phyloP scores from a whole-genome alignment of 2,797 vertebrate species.

The Stomatorhinus walkeri region DNA sequence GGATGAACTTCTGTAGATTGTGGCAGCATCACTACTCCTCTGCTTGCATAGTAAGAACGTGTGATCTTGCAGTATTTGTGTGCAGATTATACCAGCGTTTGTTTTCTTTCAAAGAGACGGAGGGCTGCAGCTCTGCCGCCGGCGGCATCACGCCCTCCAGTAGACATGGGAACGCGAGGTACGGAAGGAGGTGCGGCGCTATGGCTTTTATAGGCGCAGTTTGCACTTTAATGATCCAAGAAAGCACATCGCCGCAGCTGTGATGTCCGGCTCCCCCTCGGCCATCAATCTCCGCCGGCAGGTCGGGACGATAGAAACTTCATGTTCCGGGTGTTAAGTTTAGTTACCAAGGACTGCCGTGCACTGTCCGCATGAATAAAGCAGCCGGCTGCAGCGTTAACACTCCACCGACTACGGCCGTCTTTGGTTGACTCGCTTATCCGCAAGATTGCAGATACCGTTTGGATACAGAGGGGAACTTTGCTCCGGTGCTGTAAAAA shows the following conservation, averaged over 20 bases:
- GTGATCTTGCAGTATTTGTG: constrained; percentile 25
- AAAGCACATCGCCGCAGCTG: constrained; percentile 38
- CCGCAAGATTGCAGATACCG: constrained; percentile 70
- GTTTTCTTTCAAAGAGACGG: constrained; percentile 14
- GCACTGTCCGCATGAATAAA: background rate
- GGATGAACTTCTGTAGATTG: constrained; percentile 31
- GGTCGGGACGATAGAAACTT: constrained; percentile 52
- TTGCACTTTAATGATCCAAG: constrained; percentile 46
- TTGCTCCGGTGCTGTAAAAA: constrained; percentile 71
- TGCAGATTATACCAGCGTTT: constrained; percentile 23
- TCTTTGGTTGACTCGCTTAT: constrained; percentile 62
- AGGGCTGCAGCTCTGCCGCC: constrained; percentile 1
- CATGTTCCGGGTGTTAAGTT: constrained; percentile 66
- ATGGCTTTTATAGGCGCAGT: constrained; percentile 49
- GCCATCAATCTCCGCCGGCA: constrained; percentile 41
- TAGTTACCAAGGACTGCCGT: constrained; percentile 65
- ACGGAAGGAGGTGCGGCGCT: constrained; percentile 22
- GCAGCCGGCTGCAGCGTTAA: constrained; percentile 67
- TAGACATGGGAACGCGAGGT: constrained; percentile 42
- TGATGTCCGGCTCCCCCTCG: constrained; percentile 62
- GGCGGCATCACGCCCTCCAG: constrained; percentile 25
- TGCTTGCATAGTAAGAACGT: constrained; percentile 12
- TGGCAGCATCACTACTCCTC: constrained; percentile 42
- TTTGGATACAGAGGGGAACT: constrained; percentile 60
- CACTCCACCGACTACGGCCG: constrained; percentile 12